Conservation (phyloP, 2,888 invertebrate genomes). For the Drosophila maculinotata region DNA sequence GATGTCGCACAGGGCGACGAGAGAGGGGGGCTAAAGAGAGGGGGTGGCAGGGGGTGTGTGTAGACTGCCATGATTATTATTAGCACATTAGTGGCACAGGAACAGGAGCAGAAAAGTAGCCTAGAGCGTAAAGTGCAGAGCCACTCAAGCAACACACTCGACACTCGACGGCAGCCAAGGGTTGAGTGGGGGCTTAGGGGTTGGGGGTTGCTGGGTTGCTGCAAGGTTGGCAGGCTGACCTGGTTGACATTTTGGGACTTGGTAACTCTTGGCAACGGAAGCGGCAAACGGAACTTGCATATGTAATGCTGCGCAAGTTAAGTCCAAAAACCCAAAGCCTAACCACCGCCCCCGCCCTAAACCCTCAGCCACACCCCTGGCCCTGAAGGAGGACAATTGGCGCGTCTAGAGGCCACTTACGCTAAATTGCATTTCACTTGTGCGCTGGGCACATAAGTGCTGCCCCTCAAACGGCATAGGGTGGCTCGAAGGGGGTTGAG, state of each 20-base stretch:
- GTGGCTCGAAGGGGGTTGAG: neutral
- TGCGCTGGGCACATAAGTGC: slow-evolving; percentile 23
- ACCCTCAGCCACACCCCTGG: neutral
- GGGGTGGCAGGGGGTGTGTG: neutral
- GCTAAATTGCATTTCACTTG: slow-evolving; percentile 76
- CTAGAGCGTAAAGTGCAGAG: slow-evolving; percentile 70
- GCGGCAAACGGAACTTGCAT: slow-evolving; percentile 73
- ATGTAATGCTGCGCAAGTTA: slow-evolving; percentile 37
- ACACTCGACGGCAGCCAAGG: slow-evolving; percentile 50
- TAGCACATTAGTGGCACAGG: slow-evolving; percentile 70
- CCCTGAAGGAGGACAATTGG: slow-evolving; percentile 73
- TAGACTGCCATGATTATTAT: slow-evolving; percentile 77
- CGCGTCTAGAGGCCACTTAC: slow-evolving; percentile 76
- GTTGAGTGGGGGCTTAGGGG: neutral
- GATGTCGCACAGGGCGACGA: slow-evolving; percentile 47
- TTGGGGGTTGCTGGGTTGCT: neutral
- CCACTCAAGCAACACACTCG: slow-evolving; percentile 79
- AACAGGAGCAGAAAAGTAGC: slow-evolving; percentile 27
- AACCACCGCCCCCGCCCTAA: slow-evolving; percentile 21
- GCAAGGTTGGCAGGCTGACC: too few species aligned
- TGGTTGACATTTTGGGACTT: slow-evolving; percentile 64
- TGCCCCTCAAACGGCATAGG: too few species aligned
- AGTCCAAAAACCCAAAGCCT: neutral
- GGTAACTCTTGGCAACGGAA: slow-evolving; percentile 52
- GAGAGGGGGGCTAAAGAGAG: neutral